Base-by-base conservation (phyloP, 37 sponge, comb jelly and placozoan genomes). In the Cliona cf. orientalis region DNA sequence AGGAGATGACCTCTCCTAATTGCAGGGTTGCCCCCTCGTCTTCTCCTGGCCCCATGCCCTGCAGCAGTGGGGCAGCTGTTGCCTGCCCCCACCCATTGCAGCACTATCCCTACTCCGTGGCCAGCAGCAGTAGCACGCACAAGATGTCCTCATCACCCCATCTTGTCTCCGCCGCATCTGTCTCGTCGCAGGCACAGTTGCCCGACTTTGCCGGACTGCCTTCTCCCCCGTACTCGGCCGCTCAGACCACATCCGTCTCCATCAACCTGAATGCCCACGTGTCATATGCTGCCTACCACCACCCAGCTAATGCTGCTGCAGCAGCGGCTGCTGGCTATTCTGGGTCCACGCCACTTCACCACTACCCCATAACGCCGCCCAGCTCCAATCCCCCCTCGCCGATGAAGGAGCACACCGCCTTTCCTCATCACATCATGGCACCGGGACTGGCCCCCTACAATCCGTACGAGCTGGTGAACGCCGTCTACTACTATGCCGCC, bases 351-450 rank as follows among this genome's bases (percentile, higher is more conserved):
- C 84, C 88, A 0, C 72, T 91, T 25, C 70, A 67, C 26, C 88
- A 91, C 46, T 87, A 78, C 39, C 86, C 91, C 31, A 49, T 81
- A 9, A 81, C 84, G 26, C 86, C 90, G 4, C 86, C 90, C 14
- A 85, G 57, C 62, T 89, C 90, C 17, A 85, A 89, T 69, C 93
- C 93, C 19, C 39, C 86, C 7, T 88, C 93, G 25, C 89, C 93
- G 5, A 41, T 89, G 33, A 73, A 84, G 59, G 84, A 89, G 5
- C 80, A 86, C 14, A 22, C 64, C 0, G 72, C 46, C 22, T 80
- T 74, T n/a, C 90, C 85, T 43, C 68, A 73, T 33, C 42, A 58
- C 38, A 58, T 80, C 3, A 25, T 35, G 26, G 42, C 33, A 19
- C 60, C 74, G 5, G 65, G 56, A 21, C 31, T 66, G 59, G 49